These are phyloP conservation scores for Cladopsammia gracilis DNA, from an alignment of 64 coral and sea anemone genomes.

Conservation along the genomic window DNA sequence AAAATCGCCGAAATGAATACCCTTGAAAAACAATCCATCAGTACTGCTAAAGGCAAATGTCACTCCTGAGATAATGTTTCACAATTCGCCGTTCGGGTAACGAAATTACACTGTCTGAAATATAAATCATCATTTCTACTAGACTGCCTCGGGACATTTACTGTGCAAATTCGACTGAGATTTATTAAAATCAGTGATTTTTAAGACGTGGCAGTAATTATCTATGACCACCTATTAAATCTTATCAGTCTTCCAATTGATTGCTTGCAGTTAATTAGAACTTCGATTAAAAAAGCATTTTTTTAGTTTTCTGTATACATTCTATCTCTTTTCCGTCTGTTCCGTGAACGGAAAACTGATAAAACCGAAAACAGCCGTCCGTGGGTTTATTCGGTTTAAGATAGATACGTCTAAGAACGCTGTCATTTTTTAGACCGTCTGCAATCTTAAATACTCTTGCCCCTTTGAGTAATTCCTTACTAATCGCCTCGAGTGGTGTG, in stretches of 20 bases:
- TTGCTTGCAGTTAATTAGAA: neutral
- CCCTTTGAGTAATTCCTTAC: neutral
- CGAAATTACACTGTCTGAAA: neutral
- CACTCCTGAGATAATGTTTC: neutral
- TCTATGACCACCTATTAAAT: neutral
- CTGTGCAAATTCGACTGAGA: neutral
- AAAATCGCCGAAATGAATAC: neutral
- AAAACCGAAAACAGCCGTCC: too few species aligned
- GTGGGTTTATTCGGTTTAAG: too few species aligned
- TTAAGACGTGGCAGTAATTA: slow-evolving; percentile 12
- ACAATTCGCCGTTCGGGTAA: neutral
- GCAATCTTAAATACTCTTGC: neutral
- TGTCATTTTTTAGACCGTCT: too few species aligned
- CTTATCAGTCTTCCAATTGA: neutral
- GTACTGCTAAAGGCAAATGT: neutral
- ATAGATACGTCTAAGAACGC: neutral
- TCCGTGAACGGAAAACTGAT: too few species aligned
- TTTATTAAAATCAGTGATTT: neutral
- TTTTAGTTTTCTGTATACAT: neutral
- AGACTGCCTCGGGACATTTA: neutral
- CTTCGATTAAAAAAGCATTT: neutral
- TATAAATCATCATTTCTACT: neutral
- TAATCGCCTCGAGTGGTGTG: neutral
- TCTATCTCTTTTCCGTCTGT: neutral
- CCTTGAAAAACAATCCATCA: neutral